Conservation (phyloP, 2,113 vertebrate genomes). For the Pachypanchax playfairii region DNA sequence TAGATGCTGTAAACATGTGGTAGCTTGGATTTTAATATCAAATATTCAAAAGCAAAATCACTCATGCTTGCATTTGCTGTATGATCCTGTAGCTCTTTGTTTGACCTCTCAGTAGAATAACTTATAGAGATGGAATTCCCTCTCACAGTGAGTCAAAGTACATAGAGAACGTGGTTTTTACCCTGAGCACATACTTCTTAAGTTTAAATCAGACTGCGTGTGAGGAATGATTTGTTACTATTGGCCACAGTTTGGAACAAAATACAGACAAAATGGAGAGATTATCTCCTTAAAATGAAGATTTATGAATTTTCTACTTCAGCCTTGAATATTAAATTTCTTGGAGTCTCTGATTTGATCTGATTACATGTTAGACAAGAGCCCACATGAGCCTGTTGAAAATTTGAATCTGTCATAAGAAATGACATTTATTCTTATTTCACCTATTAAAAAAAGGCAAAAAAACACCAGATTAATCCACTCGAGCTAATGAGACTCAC, state of each 20-base stretch:
- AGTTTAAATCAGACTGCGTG: constrained; percentile 59
- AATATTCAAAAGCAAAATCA: constrained; percentile 50
- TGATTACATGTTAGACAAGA: constrained; percentile 26
- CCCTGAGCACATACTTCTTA: constrained; percentile 51
- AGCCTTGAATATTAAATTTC: constrained; percentile 50
- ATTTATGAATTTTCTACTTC: constrained; percentile 43
- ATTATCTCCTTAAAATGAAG: constrained; percentile 33
- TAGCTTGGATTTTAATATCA: constrained; percentile 52
- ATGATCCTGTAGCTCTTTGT: constrained; percentile 60
- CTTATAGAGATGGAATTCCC: constrained; percentile 70
- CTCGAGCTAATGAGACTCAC: too few relatives aligned
- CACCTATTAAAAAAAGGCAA: background rate
- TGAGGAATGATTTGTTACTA: constrained; percentile 61
- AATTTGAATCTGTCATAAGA: constrained; percentile 8
- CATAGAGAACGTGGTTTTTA: constrained; percentile 66
- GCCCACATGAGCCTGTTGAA: constrained; percentile 1
- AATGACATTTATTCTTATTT: background rate
- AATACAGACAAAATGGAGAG: constrained; percentile 52
- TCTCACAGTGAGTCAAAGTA: constrained; percentile 47
- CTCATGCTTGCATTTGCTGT: constrained; percentile 56
- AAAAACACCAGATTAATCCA: too few relatives aligned
- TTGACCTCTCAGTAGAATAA: constrained; percentile 75
- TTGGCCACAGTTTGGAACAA: constrained; percentile 61
- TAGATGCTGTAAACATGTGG: constrained; percentile 35
- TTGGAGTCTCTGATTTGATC: constrained; percentile 8